Conservation (phyloP, 2,888 invertebrate species). For the Platycheirus rosarum region DNA sequence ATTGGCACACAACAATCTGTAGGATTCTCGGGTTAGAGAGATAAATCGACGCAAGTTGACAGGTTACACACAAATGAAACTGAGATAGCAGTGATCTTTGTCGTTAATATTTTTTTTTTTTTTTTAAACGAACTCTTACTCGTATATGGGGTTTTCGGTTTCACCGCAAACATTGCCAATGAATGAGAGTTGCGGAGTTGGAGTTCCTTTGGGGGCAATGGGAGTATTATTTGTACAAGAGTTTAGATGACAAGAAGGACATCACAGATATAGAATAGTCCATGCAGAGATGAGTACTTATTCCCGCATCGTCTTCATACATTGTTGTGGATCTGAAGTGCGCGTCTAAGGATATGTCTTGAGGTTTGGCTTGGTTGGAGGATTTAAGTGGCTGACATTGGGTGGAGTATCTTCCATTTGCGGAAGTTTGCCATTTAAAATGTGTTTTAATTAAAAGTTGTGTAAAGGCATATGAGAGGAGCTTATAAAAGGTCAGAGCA, state of each 20-base stretch:
- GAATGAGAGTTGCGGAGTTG: slow-evolving; percentile 33
- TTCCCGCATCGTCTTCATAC: background rate
- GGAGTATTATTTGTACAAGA: slow-evolving; percentile 61
- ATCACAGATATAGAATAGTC: slow-evolving; percentile 28
- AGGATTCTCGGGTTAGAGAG: slow-evolving; percentile 56
- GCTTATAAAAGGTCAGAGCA: too few relatives aligned
- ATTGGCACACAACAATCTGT: slow-evolving; percentile 41
- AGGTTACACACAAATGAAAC: slow-evolving; percentile 76
- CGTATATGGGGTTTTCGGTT: slow-evolving; percentile 62
- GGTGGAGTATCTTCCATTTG: too few relatives aligned
- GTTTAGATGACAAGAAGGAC: slow-evolving; percentile 55
- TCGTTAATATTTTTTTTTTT: slow-evolving; percentile 31
- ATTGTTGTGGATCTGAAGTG: slow-evolving; percentile 2
- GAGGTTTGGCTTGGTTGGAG: background rate
- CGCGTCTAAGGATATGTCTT: background rate
- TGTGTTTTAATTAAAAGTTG: too few relatives aligned
- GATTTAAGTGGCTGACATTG: background rate
- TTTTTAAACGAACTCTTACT: slow-evolving; percentile 10
- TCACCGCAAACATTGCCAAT: slow-evolving; percentile 42
- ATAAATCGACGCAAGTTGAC: slow-evolving; percentile 76
- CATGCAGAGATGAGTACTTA: slow-evolving; percentile 4
- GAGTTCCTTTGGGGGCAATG: slow-evolving; percentile 65
- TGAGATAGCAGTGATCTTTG: slow-evolving; percentile 70
- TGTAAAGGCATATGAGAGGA: too few relatives aligned
- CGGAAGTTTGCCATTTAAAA: too few relatives aligned